These are phyloP conservation scores for Leucophenga maculata DNA, from an alignment of 2,888 invertebrate genomes.

Conservation along the genomic window DNA sequence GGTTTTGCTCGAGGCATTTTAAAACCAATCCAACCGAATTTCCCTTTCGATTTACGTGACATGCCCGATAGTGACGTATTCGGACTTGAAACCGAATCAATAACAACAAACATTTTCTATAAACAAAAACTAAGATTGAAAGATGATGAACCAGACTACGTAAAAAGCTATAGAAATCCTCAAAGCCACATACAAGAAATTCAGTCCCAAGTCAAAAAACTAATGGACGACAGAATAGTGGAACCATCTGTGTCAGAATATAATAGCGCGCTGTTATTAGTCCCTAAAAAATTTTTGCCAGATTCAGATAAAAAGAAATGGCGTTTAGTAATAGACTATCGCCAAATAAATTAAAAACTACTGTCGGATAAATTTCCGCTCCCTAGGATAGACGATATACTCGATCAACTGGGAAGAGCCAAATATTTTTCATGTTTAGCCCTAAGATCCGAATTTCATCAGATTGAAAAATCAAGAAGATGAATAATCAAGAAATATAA, in stretches of 20 bases:
- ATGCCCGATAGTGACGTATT: neutral
- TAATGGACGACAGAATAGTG: neutral
- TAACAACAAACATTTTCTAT: neutral
- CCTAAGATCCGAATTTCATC: neutral
- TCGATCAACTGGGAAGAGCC: neutral
- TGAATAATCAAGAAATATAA: neutral
- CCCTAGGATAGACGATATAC: conserved; percentile 1
- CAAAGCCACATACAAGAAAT: neutral
- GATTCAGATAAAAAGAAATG: neutral
- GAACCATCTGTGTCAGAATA: conserved; percentile 1
- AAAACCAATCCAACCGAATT: neutral
- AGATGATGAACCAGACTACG: neutral
- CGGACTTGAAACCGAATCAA: neutral
- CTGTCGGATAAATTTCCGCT: too few species aligned
- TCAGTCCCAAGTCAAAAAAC: neutral
- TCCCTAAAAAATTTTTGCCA: neutral
- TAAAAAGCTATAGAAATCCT: neutral
- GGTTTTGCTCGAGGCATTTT: too few species aligned
- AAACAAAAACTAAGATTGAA: neutral
- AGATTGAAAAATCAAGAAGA: neutral
- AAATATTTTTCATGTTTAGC: too few species aligned
- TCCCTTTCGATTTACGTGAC: too few species aligned
- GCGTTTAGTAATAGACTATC: too few species aligned
- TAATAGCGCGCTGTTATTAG: neutral
- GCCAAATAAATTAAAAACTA: too few species aligned